Evolutionary conservation across 2,888 invertebrate genomes (phyloP), one percentile per base, ranked within the genome.

Genomic region (Tubiluchus corallicola): DNA sequence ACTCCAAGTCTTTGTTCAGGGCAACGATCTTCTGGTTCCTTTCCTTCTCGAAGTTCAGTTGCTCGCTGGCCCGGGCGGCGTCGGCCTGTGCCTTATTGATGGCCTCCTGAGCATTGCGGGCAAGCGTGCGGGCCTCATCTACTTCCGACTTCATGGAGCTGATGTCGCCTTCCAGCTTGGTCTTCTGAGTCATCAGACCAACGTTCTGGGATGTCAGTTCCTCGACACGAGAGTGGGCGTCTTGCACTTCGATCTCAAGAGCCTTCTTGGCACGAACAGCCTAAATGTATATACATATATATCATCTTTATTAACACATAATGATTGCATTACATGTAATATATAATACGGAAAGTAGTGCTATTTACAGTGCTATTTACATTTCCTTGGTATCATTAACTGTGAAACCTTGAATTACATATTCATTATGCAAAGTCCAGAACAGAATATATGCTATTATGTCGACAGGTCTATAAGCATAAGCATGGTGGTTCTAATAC

Each of bases 61-160:
- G 29, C 29, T 9, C 29, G 29, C 29, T 29, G 29, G 29, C 9
- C 29, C n/a, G n/a, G 29, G 9, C 29, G 29, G 29, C 29, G n/a
- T 9, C 29, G 29, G 29, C 29, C 29, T 29, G 29, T n/a, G 29
- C 29, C 9, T 9, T n/a, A n/a, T 29, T 9, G 29, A n/a, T n/a
- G 29, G 29, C 9, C 29, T 29, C n/a, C 9, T 9, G 9, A 29
- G 29, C 29, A 29, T 29, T n/a, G 29, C 29, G 29, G 29, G 29
- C n/a, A n/a, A n/a, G n/a, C 71, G 87, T 87, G 67, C 84, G 83
- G 62, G 94, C 83, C 70, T 98, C 98, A 64, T 98, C 96, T 66
- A 96, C 87, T 69, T 98, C 96, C 56, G 84, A 77, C 55, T 90
- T 83, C 57, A 96, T 75, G 55, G 82, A 79, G 44, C 76, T 70